Evolutionary conservation across 2,888 invertebrate genomes (phyloP).

Genomic region (Leptodirus hochenwartii): DNA sequence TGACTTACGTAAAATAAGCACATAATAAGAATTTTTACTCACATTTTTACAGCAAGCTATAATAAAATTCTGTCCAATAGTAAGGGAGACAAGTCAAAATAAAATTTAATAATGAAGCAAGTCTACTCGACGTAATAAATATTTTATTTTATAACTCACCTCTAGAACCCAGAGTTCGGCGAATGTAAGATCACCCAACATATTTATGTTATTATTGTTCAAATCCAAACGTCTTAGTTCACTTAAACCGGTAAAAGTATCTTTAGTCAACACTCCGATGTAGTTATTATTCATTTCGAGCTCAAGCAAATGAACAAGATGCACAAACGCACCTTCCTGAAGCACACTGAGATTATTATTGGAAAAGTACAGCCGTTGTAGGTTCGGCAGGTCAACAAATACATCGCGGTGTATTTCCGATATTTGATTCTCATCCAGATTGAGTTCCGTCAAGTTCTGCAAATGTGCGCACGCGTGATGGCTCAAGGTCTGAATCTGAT

Average conservation of each 20-base stretch:
- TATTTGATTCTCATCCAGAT: conserved; percentile 59
- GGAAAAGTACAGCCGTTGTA: conserved; percentile 60
- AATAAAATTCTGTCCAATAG: no score
- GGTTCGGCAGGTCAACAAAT: conserved; percentile 52
- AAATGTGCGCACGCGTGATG: conserved; percentile 56
- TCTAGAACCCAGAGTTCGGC: conserved; percentile 56
- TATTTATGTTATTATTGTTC: conserved; percentile 53
- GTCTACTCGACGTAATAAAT: not conserved
- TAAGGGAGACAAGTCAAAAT: no score
- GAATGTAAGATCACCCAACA: conserved; percentile 63
- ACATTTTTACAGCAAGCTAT: no score
- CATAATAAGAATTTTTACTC: no score
- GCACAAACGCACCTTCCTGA: conserved; percentile 67
- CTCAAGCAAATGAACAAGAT: conserved; percentile 54
- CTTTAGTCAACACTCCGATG: conserved; percentile 53
- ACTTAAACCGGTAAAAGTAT: conserved; percentile 59
- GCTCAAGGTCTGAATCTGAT: conserved; percentile 47
- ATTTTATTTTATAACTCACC: conserved; percentile 22
- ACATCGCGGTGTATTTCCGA: conserved; percentile 52
- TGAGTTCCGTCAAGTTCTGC: conserved; percentile 46
- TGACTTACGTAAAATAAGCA: no score
- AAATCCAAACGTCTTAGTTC: conserved; percentile 56
- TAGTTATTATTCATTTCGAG: conserved; percentile 66
- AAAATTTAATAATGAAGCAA: no score
- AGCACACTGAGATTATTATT: conserved; percentile 71